Percentiles rank a stretch among this genome's conserved stretches.
These are phyloP conservation scores for Drosophila insularis DNA, from an alignment of 1,140 invertebrate genomes.

Conservation along the genomic window DNA sequence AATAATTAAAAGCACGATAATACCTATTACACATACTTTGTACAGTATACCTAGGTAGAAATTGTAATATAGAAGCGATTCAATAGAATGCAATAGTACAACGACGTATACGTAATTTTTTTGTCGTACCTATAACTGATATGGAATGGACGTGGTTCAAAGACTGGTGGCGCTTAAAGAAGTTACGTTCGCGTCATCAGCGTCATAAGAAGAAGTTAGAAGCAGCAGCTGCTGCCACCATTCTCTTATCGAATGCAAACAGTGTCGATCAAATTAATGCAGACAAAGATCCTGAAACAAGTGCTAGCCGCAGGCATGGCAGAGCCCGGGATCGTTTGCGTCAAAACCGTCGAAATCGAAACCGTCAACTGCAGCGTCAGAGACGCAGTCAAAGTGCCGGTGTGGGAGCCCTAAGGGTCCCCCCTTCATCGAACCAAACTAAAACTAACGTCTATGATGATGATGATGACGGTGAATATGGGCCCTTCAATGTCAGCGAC, in stretches of 20 bases:
- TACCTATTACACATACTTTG: neutral
- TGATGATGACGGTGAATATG: constrained; percentile 59
- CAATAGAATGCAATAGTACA: neutral
- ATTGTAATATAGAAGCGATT: too few species aligned
- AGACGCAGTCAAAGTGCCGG: constrained; percentile 38
- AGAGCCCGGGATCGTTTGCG: constrained; percentile 27
- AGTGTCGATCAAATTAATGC: neutral
- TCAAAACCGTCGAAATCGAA: neutral
- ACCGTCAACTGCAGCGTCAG: constrained; percentile 44
- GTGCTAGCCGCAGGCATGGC: constrained; percentile 31
- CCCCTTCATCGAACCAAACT: too few species aligned
- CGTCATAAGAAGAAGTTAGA: constrained; percentile 83
- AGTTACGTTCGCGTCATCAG: constrained; percentile 84
- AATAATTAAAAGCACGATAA: constrained; percentile 7
- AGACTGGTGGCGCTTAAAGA: constrained; percentile 89
- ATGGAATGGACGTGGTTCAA: constrained; percentile 91
- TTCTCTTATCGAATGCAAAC: neutral
- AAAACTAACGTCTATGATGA: constrained; percentile 8
- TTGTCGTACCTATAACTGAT: neutral
- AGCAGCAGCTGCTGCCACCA: constrained; percentile 51
- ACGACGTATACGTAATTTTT: neutral
- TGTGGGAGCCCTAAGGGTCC: neutral
- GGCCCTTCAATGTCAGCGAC: constrained; percentile 66
- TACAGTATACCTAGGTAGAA: too few species aligned
- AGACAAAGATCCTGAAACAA: neutral